These are phyloP conservation scores for Lithosia quadra DNA, from an alignment of 2,888 invertebrate species.

Conservation along the genomic window DNA sequence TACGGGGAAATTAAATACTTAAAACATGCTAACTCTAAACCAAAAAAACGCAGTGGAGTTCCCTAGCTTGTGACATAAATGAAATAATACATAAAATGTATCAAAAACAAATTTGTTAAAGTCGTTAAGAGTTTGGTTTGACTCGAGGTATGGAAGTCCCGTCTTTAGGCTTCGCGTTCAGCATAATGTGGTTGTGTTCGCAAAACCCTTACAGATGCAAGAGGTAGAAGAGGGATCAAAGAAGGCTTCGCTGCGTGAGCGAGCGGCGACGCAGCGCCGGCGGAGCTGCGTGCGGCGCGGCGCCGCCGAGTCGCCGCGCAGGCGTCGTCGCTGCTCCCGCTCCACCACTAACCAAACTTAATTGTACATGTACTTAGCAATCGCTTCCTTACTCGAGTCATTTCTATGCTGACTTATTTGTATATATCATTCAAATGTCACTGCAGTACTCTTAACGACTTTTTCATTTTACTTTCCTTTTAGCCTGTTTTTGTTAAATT, in stretches of 20 bases:
- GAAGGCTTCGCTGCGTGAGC: constrained; percentile 52
- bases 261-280: constrained; percentile 56
- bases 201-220: constrained; percentile 86
- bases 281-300: constrained; percentile 46
- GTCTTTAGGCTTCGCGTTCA: constrained; percentile 81
- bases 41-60: constrained; percentile 69
- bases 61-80: constrained; percentile 60
- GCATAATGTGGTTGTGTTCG: constrained; percentile 87
- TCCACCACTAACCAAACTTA: constrained; percentile 60
- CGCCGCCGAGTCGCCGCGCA: constrained; percentile 46
- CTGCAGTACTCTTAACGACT: constrained; percentile 73
- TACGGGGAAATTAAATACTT: constrained; percentile 86
- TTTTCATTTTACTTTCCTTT: constrained; percentile 57
- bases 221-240: constrained; percentile 72
- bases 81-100: constrained; percentile 46
- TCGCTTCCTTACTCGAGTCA: constrained; percentile 83
- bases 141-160: constrained; percentile 82
- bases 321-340: constrained; percentile 46
- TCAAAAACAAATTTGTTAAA: constrained; percentile 58
- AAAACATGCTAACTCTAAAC: constrained; percentile 79
- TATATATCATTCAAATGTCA: constrained; percentile 16
- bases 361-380: constrained; percentile 65
- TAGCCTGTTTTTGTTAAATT: constrained; percentile 41
- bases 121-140: constrained; percentile 78
- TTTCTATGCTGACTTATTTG: constrained; percentile 58